A percentile compares a stretch with the other conserved stretches of the same genome.
These are phyloP conservation scores for Paralvinella palmiformis DNA, from an alignment of 1,140 invertebrate species.

Conservation along the genomic window DNA sequence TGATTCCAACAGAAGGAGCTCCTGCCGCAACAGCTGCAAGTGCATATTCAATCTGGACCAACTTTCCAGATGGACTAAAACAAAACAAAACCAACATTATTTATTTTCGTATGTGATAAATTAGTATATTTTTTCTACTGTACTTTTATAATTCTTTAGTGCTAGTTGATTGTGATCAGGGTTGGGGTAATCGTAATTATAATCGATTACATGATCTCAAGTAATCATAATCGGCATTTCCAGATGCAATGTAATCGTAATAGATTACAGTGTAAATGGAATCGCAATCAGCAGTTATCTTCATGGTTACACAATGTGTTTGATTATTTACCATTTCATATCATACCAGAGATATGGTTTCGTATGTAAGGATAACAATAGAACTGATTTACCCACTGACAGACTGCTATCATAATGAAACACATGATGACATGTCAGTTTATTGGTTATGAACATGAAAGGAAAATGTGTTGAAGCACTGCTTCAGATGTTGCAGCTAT, in stretches of 20 bases:
- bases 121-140: not conserved
- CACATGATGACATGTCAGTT: too few species aligned
- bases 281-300: too few species aligned
- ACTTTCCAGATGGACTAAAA: constrained; percentile 94
- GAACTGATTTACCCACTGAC: too few species aligned
- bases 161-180: not conserved
- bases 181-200: not conserved
- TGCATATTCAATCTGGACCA: constrained; percentile 99
- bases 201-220: not conserved
- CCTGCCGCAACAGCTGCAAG: constrained; percentile 95
- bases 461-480: too few species aligned
- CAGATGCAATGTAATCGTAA: not conserved
- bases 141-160: not conserved
- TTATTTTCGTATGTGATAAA: not conserved
- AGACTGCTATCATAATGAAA: too few species aligned
- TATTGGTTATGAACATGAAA: too few species aligned
- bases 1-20: constrained; percentile 85
- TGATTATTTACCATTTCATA: too few species aligned
- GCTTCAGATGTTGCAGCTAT: too few species aligned
- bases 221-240: not conserved
- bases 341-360: too few species aligned
- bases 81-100: constrained; percentile 21
- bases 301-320: too few species aligned
- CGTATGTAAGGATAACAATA: too few species aligned
- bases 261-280: not conserved